A percentile compares a stretch with the other conserved stretches of the same genome.
Conservation (phyloP, 2,888 invertebrate species). For the Dryobotodes eremita region DNA sequence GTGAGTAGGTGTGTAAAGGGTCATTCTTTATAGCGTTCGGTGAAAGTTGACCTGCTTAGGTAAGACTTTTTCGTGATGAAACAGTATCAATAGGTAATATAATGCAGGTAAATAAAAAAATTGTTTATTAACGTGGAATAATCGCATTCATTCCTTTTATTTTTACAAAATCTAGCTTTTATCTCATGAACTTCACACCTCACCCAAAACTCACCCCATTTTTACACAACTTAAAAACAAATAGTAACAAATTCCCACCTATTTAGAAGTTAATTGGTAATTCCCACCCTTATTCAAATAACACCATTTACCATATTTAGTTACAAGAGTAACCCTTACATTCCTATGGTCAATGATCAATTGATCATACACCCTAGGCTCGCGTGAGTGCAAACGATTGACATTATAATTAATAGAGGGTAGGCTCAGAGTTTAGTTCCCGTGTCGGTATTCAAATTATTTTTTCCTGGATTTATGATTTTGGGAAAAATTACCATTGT, state of each 20-base stretch:
- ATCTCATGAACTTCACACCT: not conserved
- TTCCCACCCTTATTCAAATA: conserved; percentile 66
- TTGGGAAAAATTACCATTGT: not conserved
- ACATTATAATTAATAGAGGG: conserved; percentile 63
- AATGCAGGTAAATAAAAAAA: too few species aligned
- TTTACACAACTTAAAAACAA: conserved; percentile 43
- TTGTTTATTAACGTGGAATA: too few species aligned
- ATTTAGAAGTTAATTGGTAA: conserved; percentile 72
- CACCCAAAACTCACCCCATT: conserved; percentile 7
- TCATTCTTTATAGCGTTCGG: not conserved
- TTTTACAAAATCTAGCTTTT: not conserved
- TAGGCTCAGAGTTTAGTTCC: conserved; percentile 56
- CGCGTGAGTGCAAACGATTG: conserved; percentile 75
- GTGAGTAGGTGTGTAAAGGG: not conserved
- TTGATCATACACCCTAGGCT: conserved; percentile 69
- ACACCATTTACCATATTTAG: conserved; percentile 57
- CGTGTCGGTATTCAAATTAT: conserved; percentile 68
- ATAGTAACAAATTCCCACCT: conserved; percentile 67
- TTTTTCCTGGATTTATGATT: conserved; percentile 59
- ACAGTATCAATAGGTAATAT: too few species aligned
- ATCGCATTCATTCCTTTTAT: too few species aligned
- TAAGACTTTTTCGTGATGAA: too few species aligned
- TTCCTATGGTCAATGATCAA: conserved; percentile 78
- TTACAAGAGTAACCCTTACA: conserved; percentile 71
- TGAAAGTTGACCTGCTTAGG: not conserved